Evolutionary conservation across 2,888 invertebrate genomes (phyloP), one percentile per base, ranked within the genome.

Genomic region (Dilophus febrilis): DNA sequence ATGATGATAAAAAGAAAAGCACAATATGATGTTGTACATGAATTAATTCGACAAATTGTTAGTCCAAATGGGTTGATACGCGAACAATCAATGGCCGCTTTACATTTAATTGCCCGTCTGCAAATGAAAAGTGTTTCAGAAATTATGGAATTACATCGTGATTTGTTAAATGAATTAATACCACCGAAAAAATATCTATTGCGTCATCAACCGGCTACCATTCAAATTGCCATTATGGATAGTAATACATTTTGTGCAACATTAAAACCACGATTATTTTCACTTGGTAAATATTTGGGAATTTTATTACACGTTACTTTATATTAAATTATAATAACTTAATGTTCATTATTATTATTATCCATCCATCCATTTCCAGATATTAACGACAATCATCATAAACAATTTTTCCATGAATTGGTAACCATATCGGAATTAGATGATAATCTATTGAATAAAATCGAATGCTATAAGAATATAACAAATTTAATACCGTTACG

Each of bases 191-290:
- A 94, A 54, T 91, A 94, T 64, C 65, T 91, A 30, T 66, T 95
- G 0, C 72, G 90, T 17, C 92, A 94, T 61, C 94, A 94, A 56
- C 91, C 95, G 0, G 87, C 90, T 2, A 91, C 90, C 53, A 88
- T 90, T 2, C 95, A 95, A 63, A 92, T 95, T 64, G 95, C 94
- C 8, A 66, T 95, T 3, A 90, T 97, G 88, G 94, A 95, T 54
- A 94, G 94, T 0, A 94, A 91, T 44, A 92, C 90, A 11, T 95
- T 95, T 64, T 95, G 94, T 54, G 90, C 91, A 0, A 90, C 91
- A 0, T 64, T 95, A 32, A 81, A 78, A 48, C 95, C 95, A 0
- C 70, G 90, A 40, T 68, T 95, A 1, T 94, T 94, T 59, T 88
- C 88, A 6, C 84, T 92, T 47, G 83, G 77, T 77, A 58, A 22